A percentile compares a stretch with the other conserved stretches of the same genome.
Evolutionary conservation across 2,113 vertebrate species (phyloP).

Genomic region (Epinephelus moara): DNA sequence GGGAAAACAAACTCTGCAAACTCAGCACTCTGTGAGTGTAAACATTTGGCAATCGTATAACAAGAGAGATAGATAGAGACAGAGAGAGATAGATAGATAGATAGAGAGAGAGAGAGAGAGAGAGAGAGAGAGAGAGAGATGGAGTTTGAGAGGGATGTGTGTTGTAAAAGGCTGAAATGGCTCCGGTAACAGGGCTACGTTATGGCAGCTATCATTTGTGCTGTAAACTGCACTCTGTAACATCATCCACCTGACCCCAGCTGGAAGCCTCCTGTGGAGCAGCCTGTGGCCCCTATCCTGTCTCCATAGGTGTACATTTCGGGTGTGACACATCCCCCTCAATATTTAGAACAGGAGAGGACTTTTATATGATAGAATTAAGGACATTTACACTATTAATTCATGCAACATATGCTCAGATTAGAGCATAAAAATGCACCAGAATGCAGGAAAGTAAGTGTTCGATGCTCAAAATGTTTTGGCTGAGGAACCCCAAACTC

Average conservation of each 20-base stretch:
- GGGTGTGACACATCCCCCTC: no score
- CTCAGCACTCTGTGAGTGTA: constrained; percentile 37
- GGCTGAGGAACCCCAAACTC: no score
- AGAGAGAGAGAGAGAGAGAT: not conserved
- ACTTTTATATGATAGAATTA: no score
- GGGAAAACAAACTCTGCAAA: constrained; percentile 49
- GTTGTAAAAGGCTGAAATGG: constrained; percentile 18
- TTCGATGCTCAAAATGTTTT: no score
- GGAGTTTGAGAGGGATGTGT: not conserved
- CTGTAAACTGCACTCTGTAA: constrained; percentile 39
- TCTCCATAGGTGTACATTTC: not conserved
- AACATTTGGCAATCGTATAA: constrained; percentile 1
- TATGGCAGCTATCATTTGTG: constrained; percentile 35
- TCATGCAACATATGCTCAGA: no score
- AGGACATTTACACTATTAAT: no score
- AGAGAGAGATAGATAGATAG: not conserved
- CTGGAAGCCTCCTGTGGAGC: constrained; percentile 33
- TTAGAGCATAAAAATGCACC: no score
- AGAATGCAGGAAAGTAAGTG: no score
- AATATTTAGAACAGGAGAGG: no score
- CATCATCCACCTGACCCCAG: constrained; percentile 46
- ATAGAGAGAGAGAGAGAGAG: not conserved
- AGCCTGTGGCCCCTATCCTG: constrained; percentile 18
- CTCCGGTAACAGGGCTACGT: constrained; percentile 30
- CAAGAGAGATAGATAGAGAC: not conserved